Base-by-base conservation (phyloP, 2,113 vertebrate species). In the Suncus etruscus region DNA sequence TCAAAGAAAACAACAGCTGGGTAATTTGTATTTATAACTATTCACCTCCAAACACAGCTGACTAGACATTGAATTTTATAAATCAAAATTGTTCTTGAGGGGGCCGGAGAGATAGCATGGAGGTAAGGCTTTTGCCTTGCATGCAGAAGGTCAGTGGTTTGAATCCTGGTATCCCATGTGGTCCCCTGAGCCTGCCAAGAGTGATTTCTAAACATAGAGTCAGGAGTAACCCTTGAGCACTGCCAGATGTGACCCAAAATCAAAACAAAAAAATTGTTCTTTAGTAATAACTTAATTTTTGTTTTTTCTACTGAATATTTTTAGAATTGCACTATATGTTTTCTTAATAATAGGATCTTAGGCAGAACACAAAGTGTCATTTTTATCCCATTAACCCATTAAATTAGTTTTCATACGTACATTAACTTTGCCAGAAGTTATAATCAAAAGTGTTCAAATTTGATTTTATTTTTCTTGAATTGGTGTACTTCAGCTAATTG, bases 241-340 rank as follows among this genome's bases (percentile, higher is more conserved):
- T n/a, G n/a, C n/a, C n/a, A n/a, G n/a, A n/a, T n/a, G n/a, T n/a
- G n/a, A n/a, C n/a, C n/a, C n/a, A n/a, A n/a, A n/a, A n/a, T n/a
- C n/a, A n/a, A n/a, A n/a, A n/a, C n/a, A n/a, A n/a, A n/a, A n/a
- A 88, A 93, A 69, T 65, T 63, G 81, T 66, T 87, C 93, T 72
- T 10, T 2, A 81, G 72, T 78, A 81, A 73, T 61, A 63, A 78
- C 90, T 87, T 82, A 50, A 45, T 8, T 50, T 79, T 86, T 11
- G 50, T 65, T 48, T 78, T 63, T 7, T 85, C 63, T 85, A 6
- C 22, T 61, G 8, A 73, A 51, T 0, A 70, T 18, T 87, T 93
- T 68, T 45, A 8, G 32, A 58, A 61, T n/a, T n/a, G n/a, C n/a
- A n/a, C n/a, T n/a, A n/a, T n/a, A n/a, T n/a, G n/a, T n/a, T n/a